Conservation (phyloP, 1,140 invertebrate species). For the Dinoponera quadriceps region DNA sequence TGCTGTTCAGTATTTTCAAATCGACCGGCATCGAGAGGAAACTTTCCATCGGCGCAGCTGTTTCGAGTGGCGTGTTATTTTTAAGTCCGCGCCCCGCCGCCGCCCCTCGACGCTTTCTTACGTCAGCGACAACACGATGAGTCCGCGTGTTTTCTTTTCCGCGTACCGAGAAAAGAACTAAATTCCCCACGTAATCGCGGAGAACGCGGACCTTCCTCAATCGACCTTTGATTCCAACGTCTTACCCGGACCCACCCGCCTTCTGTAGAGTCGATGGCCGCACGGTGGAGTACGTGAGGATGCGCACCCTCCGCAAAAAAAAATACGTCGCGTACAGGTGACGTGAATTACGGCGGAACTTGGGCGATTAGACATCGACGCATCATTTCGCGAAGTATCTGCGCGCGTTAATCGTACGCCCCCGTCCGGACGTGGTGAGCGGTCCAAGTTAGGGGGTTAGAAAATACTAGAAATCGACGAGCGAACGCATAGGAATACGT, state of each 20-base stretch:
- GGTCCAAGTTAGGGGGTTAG: not conserved
- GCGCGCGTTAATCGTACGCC: too few species aligned
- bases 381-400: not conserved
- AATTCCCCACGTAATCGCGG: not conserved
- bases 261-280: not conserved
- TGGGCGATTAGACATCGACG: not conserved
- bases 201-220: slow-evolving; percentile 42
- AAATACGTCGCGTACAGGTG: not conserved
- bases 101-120: slow-evolving; percentile 42
- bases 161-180: not conserved
- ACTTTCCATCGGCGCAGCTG: slow-evolving; percentile 67
- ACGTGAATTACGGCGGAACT: not conserved
- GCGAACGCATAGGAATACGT: too few species aligned
- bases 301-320: not conserved
- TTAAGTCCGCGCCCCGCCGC: slow-evolving; percentile 41
- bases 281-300: not conserved
- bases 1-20: not conserved
- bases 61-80: slow-evolving; percentile 68
- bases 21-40: slow-evolving; percentile 36
- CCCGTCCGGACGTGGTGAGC: not conserved
- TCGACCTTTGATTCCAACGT: slow-evolving; percentile 1
- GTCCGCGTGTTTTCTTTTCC: slow-evolving; percentile 60
- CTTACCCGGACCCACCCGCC: not conserved
- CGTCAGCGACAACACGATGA: slow-evolving; percentile 64
- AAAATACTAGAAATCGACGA: slow-evolving; percentile 24